Percentiles rank a stretch among this genome's conserved stretches.
These are phyloP conservation scores for Typhlichthys eigenmanni DNA, from an alignment of 2,797 vertebrate genomes.

Conservation along the genomic window DNA sequence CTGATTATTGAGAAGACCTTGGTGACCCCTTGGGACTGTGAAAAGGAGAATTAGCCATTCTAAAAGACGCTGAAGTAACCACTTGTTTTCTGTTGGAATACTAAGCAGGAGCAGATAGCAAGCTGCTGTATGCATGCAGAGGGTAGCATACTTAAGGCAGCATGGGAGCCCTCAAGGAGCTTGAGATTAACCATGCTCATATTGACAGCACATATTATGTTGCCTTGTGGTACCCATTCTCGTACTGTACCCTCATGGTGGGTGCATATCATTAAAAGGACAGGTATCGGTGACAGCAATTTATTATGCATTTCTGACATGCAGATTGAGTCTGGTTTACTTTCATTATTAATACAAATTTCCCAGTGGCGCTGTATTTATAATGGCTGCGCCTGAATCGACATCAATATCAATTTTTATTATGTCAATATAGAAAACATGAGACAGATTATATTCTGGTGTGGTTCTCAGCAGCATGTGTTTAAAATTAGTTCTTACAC, in stretches of 20 bases:
- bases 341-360: constrained; percentile 22
- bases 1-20: neutral
- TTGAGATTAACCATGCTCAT: constrained; percentile 18
- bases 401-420: constrained; percentile 14
- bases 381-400: constrained; percentile 7
- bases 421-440: constrained; percentile 6
- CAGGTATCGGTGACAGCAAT: constrained; percentile 16
- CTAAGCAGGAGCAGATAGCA: constrained; percentile 9
- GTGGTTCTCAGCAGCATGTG: constrained; percentile 5
- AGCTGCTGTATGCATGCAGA: constrained; percentile 2
- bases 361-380: neutral
- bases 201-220: constrained; percentile 26
- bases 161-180: constrained; percentile 3
- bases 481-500: neutral
- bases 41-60: neutral
- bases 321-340: constrained; percentile 17
- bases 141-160: neutral
- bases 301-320: constrained; percentile 25
- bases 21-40: neutral
- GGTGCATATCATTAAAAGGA: constrained; percentile 24
- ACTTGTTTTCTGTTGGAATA: neutral
- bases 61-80: neutral
- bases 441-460: neutral
- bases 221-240: constrained; percentile 12
- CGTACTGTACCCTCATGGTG: constrained; percentile 9